Base-by-base conservation (phyloP, 2,888 invertebrate genomes). In the Lobophora halterata region DNA sequence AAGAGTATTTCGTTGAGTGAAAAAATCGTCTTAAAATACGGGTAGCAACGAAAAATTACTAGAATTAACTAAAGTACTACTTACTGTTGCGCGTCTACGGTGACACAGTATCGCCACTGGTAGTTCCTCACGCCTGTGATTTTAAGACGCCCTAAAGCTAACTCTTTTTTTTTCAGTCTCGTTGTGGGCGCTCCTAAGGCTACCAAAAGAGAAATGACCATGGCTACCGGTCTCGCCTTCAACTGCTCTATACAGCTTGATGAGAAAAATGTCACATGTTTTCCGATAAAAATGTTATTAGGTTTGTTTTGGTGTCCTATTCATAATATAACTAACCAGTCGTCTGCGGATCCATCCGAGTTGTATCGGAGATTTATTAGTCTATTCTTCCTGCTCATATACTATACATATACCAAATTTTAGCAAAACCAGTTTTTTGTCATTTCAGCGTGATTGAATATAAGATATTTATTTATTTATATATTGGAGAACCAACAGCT, bases 101-200 rank as follows among this genome's bases (percentile, higher is more conserved):
- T 5, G n/a, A 6, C n/a, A n/a, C 3, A n/a, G n/a, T 12, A 25
- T n/a, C 2, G 5, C 3, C 7, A 7, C 11, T 12, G n/a, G 5
- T 23, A 10, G 10, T 5, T 5, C 9, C 2, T 8, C 10, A 8
- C 5, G 10, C 6, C 1, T 10, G 0, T 23, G 23, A 23, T 14
- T 14, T 3, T n/a, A 3, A 8, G 1, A 23, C 5, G 8, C 5
- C n/a, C 3, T 8, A 10, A 10, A 10, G 3, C 11, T 1, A 5
- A 10, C 9, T 2, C 9, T 7, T n/a, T 23, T 24, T 36, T 3
- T 27, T 44, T 6, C 17, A 43, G 43, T 1, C 21, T 44, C 4
- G 35, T 39, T 1, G 44, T 44, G 3, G 44, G 44, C 5, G 44
- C 44, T 17, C 44, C 44, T 1, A 44, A 39, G n/a, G 38, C 35